These are phyloP conservation scores for Lissonota sp. DNA, from an alignment of 2,888 invertebrate genomes.

Conservation along the genomic window DNA sequence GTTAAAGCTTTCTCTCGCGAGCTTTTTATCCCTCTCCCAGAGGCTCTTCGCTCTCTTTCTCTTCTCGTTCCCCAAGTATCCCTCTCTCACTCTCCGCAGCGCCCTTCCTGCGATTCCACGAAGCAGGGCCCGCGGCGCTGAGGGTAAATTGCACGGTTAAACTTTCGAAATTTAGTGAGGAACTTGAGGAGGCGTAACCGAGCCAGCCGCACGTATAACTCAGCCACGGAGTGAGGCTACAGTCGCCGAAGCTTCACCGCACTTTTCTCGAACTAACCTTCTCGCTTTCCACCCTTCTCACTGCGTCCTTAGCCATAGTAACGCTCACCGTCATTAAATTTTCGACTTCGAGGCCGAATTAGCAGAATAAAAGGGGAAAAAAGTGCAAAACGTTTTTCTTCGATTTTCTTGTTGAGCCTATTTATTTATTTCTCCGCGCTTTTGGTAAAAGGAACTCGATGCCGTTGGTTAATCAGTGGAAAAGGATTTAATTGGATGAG, in stretches of 20 bases:
- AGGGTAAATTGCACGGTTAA: conserved; percentile 70
- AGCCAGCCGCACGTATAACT: conserved; percentile 52
- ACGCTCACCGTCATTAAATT: not conserved
- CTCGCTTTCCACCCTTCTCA: not conserved
- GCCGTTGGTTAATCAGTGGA: too few species aligned
- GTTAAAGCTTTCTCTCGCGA: not conserved
- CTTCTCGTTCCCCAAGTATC: conserved; percentile 13
- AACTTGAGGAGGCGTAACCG: conserved; percentile 74
- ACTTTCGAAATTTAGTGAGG: conserved; percentile 75
- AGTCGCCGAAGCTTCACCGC: conserved; percentile 38
- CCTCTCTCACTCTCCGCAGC: too few species aligned
- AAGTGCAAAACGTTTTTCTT: too few species aligned
- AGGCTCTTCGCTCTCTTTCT: conserved; percentile 17
- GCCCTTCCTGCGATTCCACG: conserved; percentile 42
- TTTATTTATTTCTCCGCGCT: too few species aligned
- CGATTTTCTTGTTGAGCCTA: too few species aligned
- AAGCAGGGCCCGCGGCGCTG: conserved; percentile 47
- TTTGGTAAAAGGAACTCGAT: too few species aligned
- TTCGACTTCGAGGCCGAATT: not conserved
- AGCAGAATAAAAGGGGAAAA: not conserved
- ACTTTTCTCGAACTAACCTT: conserved; percentile 1
- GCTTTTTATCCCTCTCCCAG: not conserved
- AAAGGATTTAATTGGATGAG: too few species aligned
- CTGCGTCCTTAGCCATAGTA: not conserved
- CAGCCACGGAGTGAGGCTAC: conserved; percentile 47